These are phyloP conservation scores for Allolobophora icterica DNA, from an alignment of 2,888 invertebrate genomes.

Conservation along the genomic window DNA sequence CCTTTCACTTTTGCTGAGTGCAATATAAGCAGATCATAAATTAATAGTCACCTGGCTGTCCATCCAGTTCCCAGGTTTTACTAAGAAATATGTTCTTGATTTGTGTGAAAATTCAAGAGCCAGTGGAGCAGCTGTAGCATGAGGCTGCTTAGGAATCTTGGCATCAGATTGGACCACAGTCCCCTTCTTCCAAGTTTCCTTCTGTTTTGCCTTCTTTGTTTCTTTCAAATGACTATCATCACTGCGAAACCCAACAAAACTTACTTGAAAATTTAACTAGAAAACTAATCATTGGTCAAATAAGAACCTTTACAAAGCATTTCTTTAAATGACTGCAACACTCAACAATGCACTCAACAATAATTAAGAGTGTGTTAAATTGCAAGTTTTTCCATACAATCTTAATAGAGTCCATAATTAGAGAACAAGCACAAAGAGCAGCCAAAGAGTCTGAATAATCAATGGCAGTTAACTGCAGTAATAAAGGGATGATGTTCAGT, in stretches of 20 bases:
- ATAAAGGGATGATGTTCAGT: too few relatives aligned
- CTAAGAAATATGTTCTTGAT: neutral
- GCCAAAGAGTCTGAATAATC: too few relatives aligned
- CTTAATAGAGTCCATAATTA: too few relatives aligned
- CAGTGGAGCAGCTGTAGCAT: neutral
- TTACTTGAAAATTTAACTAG: neutral
- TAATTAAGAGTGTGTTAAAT: too few relatives aligned
- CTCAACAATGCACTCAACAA: neutral
- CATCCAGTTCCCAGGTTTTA: constrained; percentile 2
- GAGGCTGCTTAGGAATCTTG: neutral
- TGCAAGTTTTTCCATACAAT: too few relatives aligned
- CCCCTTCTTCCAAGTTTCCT: neutral
- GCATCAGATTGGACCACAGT: neutral
- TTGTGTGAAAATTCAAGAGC: neutral
- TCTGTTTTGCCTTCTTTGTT: neutral
- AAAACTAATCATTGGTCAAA: neutral
- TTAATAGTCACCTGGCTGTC: constrained; percentile 17
- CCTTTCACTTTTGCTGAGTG: neutral
- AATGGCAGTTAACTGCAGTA: too few relatives aligned
- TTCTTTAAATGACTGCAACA: neutral
- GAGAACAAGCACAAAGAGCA: too few relatives aligned
- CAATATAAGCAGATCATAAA: neutral
- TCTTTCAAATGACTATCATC: neutral
- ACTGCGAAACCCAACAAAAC: neutral
- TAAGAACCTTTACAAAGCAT: neutral